These are phyloP conservation scores for Aselliscus stoliczkanus DNA, from an alignment of 2,797 vertebrate genomes.

Conservation along the genomic window DNA sequence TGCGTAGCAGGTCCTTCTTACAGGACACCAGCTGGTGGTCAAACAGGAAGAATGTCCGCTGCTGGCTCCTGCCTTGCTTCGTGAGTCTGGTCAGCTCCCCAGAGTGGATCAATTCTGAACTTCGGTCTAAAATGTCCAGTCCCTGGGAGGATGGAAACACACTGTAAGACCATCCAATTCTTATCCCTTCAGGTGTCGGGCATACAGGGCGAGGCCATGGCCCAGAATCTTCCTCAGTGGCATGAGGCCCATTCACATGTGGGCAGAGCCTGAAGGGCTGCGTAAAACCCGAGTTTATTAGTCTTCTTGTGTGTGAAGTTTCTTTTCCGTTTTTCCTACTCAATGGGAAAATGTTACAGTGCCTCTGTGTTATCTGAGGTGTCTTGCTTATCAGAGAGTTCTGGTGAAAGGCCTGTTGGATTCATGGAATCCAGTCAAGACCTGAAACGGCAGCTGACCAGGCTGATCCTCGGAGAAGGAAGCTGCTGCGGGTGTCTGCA, in stretches of 20 bases:
- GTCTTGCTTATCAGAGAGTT: neutral
- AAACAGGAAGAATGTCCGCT: constrained; percentile 97
- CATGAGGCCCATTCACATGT: neutral
- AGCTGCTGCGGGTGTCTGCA: rapidly evolving
- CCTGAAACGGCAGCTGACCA: neutral
- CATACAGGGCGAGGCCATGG: neutral
- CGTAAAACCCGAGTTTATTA: neutral
- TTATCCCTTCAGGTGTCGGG: rapidly evolving
- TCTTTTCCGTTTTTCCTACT: neutral
- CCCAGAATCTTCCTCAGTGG: neutral
- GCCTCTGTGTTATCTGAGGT: neutral
- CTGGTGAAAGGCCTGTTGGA: neutral
- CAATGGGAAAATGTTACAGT: neutral
- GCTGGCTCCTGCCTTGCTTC: constrained; percentile 93
- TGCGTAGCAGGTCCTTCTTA: constrained; percentile 95
- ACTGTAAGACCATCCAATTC: neutral
- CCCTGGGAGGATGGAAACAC: constrained; percentile 77
- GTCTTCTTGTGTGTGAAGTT: neutral
- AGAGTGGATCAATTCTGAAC: constrained; percentile 96
- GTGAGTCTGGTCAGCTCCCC: constrained; percentile 92
- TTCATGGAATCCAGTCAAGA: rapidly evolving
- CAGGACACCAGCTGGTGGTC: constrained; percentile 98
- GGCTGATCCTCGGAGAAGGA: rapidly evolving
- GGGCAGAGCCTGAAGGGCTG: neutral
- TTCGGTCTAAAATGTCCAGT: constrained; percentile 89